Percentiles rank a stretch among this genome's conserved stretches.
Conservation (phyloP, 2,113 vertebrate genomes). For the Potamarius usumacintae region DNA sequence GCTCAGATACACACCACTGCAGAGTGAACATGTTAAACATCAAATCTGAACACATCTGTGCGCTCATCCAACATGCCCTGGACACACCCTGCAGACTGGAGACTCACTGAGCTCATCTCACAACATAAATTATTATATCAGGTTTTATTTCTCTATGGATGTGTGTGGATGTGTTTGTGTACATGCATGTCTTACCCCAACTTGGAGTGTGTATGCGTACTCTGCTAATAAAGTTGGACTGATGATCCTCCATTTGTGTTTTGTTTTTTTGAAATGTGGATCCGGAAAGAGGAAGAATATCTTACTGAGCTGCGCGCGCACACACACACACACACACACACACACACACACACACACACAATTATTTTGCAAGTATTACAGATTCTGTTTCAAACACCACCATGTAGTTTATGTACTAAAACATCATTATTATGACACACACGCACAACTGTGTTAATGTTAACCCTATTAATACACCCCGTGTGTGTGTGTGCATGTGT, state of each 20-base stretch:
- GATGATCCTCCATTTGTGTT: slow-evolving; percentile 95
- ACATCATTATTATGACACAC: too few species aligned
- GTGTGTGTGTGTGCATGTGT: background rate
- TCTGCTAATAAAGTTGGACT: slow-evolving; percentile 86
- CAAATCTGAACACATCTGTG: background rate
- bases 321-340: slow-evolving; percentile 12
- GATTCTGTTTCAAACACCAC: too few species aligned
- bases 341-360: slow-evolving; percentile 1
- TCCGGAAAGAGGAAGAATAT: slow-evolving; percentile 87
- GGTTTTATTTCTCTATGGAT: too few species aligned
- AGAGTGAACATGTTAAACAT: background rate
- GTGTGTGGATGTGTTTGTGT: background rate
- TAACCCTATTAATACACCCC: too few species aligned
- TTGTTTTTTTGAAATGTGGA: slow-evolving; percentile 93
- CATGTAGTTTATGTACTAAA: too few species aligned
- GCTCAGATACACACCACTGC: too few species aligned
- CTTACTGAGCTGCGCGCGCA: slow-evolving; percentile 71
- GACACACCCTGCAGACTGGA: too few species aligned
- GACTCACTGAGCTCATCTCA: too few species aligned
- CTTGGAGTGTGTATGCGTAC: slow-evolving; percentile 83
- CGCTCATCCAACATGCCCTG: too few species aligned
- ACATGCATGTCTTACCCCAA: slow-evolving; percentile 75
- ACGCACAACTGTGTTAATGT: too few species aligned
- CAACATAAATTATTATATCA: too few species aligned
- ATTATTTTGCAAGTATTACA: background rate